Percentiles rank a stretch among this genome's conserved stretches.
Evolutionary conservation across 2,888 invertebrate species (phyloP).

Genomic region (Cactoblastis cactorum): DNA sequence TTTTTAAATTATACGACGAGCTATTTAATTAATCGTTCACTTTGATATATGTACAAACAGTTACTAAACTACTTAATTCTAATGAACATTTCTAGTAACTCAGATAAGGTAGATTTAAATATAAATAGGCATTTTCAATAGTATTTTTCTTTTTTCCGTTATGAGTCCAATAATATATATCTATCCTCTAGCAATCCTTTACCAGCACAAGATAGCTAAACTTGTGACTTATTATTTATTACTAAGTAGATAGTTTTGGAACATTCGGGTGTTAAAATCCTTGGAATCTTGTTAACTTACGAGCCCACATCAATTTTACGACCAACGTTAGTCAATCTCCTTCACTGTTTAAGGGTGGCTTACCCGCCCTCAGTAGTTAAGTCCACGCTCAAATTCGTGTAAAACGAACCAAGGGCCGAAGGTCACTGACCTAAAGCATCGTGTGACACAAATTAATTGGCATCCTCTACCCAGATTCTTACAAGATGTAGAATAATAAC

Average conservation of each 20-base stretch:
- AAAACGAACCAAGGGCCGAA: constrained; percentile 18
- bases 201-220: too few relatives aligned
- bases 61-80: too few relatives aligned
- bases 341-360: constrained; percentile 33
- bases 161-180: too few relatives aligned
- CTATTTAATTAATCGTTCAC: too few relatives aligned
- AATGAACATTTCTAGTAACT: too few relatives aligned
- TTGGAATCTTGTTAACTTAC: constrained; percentile 2
- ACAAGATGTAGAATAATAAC: constrained; percentile 18
- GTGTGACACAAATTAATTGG: constrained; percentile 21
- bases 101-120: too few relatives aligned
- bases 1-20: too few relatives aligned
- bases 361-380: constrained; percentile 21
- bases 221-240: background rate
- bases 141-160: too few relatives aligned
- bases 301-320: constrained; percentile 24
- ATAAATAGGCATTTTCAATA: too few relatives aligned
- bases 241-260: too few relatives aligned
- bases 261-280: background rate
- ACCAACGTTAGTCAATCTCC: constrained; percentile 25
- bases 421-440: constrained; percentile 20
- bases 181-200: too few relatives aligned
- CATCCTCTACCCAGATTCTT: constrained; percentile 17
- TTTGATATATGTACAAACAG: too few relatives aligned
- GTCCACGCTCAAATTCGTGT: constrained; percentile 18